These are phyloP conservation scores for Drosophila varians DNA, from an alignment of 1,140 invertebrate species.

Conservation along the genomic window DNA sequence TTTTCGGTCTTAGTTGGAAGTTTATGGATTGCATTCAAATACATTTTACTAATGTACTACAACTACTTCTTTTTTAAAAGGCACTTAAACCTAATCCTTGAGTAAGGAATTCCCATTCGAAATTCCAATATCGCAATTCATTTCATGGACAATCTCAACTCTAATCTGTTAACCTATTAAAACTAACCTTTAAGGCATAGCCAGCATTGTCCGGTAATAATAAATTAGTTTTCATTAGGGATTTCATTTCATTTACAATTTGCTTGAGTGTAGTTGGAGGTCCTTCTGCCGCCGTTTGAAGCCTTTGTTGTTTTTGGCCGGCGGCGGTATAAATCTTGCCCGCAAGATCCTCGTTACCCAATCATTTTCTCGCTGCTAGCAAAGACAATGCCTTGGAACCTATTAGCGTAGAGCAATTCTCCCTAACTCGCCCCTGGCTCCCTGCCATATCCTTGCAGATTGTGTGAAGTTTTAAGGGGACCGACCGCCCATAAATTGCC, in stretches of 20 bases:
- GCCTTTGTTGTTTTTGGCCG: slow-evolving; percentile 61
- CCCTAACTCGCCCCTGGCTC: background rate
- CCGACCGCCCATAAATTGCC: slow-evolving; percentile 73
- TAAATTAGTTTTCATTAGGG: background rate
- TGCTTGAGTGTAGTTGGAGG: background rate
- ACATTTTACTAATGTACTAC: too few species aligned
- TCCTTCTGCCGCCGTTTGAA: slow-evolving; percentile 48
- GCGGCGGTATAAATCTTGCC: slow-evolving; percentile 71
- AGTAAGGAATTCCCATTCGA: too few species aligned
- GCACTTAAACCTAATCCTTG: too few species aligned
- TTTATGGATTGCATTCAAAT: too few species aligned
- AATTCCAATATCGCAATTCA: too few species aligned
- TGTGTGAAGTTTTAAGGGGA: slow-evolving; percentile 66
- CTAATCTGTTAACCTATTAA: background rate
- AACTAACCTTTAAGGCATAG: background rate
- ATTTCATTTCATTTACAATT: slow-evolving; percentile 14
- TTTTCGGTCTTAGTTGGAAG: too few species aligned
- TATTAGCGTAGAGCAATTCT: slow-evolving; percentile 65
- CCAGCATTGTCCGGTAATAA: background rate
- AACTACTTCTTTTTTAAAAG: too few species aligned
- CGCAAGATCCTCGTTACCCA: slow-evolving; percentile 25
- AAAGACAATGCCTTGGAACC: slow-evolving; percentile 54
- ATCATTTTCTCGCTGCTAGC: slow-evolving; percentile 32
- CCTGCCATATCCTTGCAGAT: slow-evolving; percentile 5
- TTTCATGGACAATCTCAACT: background rate